Base-by-base conservation (phyloP, 2,797 vertebrate genomes). In the Buceros bicornis region DNA sequence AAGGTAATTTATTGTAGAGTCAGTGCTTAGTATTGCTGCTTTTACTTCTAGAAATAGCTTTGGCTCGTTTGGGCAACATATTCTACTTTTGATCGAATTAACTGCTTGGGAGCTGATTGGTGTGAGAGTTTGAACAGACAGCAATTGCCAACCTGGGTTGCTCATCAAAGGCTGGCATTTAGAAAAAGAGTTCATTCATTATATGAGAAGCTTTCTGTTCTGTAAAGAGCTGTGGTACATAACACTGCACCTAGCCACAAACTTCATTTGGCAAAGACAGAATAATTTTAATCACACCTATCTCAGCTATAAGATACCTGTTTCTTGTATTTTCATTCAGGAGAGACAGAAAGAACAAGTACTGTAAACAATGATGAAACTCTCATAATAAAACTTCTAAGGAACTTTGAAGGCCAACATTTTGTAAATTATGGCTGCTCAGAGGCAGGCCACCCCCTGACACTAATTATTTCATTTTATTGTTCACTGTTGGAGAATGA, bases 401-500 rank as follows among this genome's bases (percentile, higher is more conserved):
- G 73, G 29, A 72, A 61, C 22, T 94, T 74, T 83, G 37, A 93
- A 84, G 61, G 72, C 31, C 33, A 86, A 61, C 17, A 40, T 65
- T 86, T 71, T 43, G 14, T 81, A 50, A 87, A 94, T 91, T 85
- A 91, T 37, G 20, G 16, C 37, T 96, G n/a, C 69, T 88, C 67
- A 74, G 73, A 94, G 95, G 60, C 71, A 61, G 57, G 35, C n/a
- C 67, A 87, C 82, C 31, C 31, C 53, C 48, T 66, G 69, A 84
- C 91, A 96, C 82, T 95, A 97, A 95, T 97, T 97, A 97, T 90
- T 97, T 96, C 43, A 64, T 92, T 71, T 56, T 42, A 89, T 93
- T 77, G 33, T 96, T 97, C 92, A 83, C 29, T 85, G 40, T 65
- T 95, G 64, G 54, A 91, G 67, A 54, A 86, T 78, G 80, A 96